phyloP scores from a whole-genome alignment of 2,113 vertebrate genomes.

The Abramis brama region DNA sequence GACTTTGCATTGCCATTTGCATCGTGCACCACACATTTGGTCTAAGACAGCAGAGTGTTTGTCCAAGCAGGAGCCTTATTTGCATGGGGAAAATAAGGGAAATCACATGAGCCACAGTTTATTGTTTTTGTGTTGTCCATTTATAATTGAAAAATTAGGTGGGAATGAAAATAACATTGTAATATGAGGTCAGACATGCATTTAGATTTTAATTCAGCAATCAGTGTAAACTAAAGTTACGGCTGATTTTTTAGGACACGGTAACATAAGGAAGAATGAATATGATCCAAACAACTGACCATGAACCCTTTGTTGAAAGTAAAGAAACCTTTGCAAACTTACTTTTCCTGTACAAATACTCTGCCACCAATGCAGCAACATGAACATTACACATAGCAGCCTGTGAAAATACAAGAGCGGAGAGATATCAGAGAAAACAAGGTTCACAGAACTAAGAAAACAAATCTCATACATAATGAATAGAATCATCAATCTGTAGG shows the following conservation, averaged over 20 bases:
- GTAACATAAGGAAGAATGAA: background rate
- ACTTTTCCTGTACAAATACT: slow-evolving; percentile 96
- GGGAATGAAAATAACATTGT: background rate
- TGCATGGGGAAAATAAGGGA: slow-evolving; percentile 18
- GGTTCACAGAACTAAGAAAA: background rate
- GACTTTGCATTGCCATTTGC: slow-evolving; percentile 27
- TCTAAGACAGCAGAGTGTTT: background rate
- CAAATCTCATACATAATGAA: background rate
- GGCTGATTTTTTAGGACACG: background rate
- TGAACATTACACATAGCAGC: slow-evolving; percentile 95
- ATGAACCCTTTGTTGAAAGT: background rate
- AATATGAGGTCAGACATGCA: background rate
- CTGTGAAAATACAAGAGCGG: slow-evolving; percentile 44
- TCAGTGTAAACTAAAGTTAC: background rate
- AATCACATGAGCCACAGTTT: slow-evolving; percentile 9
- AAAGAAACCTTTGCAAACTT: slow-evolving; percentile 66
- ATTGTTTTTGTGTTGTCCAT: background rate
- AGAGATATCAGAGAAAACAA: background rate
- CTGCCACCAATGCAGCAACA: slow-evolving; percentile 90
- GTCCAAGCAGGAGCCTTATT: background rate
- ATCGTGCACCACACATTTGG: background rate
- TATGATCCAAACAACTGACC: background rate
- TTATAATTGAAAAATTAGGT: background rate
- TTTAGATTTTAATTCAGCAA: background rate
- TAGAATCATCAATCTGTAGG: background rate